Conservation (phyloP, 2,113 vertebrate species). For the Myiozetetes cayanensis region DNA sequence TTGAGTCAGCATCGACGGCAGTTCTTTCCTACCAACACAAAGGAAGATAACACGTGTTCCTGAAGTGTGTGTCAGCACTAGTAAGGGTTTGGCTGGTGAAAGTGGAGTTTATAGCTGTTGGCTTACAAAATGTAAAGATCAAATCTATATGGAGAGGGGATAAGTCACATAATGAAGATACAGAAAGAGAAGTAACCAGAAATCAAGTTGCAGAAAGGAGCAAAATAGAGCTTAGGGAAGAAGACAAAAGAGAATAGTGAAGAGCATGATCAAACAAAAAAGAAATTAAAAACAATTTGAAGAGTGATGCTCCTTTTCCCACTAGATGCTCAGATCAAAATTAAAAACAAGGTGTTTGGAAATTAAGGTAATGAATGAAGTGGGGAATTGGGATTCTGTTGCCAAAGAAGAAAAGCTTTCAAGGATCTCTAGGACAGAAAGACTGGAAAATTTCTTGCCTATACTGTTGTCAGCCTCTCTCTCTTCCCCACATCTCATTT, state of each 20-base stretch:
- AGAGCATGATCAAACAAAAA: not conserved
- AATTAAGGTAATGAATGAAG: not conserved
- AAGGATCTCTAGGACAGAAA: not conserved
- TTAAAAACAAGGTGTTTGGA: not conserved
- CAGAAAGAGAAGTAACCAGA: not conserved
- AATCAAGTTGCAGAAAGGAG: not conserved
- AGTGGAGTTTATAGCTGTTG: not conserved
- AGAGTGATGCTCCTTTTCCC: not conserved
- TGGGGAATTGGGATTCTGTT: not conserved
- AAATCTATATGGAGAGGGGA: not conserved
- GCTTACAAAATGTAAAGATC: not conserved
- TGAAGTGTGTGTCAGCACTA: not conserved
- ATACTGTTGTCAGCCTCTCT: not conserved
- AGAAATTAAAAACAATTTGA: not conserved
- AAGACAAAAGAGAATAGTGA: not conserved
- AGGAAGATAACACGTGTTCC: not conserved
- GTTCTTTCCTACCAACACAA: not conserved
- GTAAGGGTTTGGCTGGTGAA: not conserved
- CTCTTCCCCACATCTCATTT: not conserved
- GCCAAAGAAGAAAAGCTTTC: not conserved
- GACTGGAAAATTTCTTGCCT: not conserved
- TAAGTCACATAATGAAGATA: not conserved
- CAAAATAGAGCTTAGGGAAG: not conserved
- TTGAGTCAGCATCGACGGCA: not conserved
- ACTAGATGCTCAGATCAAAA: not conserved